These are phyloP conservation scores for Hypomecis punctinalis DNA, from an alignment of 2,888 invertebrate species.

Conservation along the genomic window DNA sequence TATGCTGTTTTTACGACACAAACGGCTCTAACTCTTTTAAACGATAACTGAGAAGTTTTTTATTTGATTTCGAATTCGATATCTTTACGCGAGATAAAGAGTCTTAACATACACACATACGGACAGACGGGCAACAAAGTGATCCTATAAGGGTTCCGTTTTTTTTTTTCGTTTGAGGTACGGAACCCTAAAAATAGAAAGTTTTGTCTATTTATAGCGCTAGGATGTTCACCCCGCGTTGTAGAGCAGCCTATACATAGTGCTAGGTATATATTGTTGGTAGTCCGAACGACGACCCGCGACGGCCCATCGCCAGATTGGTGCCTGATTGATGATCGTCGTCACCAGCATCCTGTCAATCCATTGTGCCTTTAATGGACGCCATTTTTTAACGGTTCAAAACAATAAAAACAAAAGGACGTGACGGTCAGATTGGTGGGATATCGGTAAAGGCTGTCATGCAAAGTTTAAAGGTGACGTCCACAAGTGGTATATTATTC, in stretches of 20 bases:
- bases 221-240: constrained; percentile 12
- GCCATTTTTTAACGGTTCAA: constrained; percentile 1
- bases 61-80: too few species aligned
- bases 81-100: too few species aligned
- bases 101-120: too few species aligned
- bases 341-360: constrained; percentile 28
- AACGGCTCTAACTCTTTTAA: too few species aligned
- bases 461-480: too few species aligned
- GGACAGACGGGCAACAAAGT: too few species aligned
- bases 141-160: too few species aligned
- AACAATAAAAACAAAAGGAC: constrained; percentile 12
- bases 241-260: not conserved
- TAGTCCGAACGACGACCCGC: constrained; percentile 27
- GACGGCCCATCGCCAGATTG: constrained; percentile 38
- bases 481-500: too few species aligned
- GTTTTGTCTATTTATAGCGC: constrained; percentile 18
- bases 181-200: too few species aligned
- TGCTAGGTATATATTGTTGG: not conserved
- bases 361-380: constrained; percentile 17
- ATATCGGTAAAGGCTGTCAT: not conserved
- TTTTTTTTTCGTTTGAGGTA: too few species aligned
- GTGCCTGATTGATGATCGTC: constrained; percentile 39
- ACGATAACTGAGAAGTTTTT: too few species aligned
- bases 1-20: too few species aligned
- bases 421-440: not conserved